These are phyloP conservation scores for Antitype chi DNA, from an alignment of 2,888 invertebrate genomes.

Conservation along the genomic window DNA sequence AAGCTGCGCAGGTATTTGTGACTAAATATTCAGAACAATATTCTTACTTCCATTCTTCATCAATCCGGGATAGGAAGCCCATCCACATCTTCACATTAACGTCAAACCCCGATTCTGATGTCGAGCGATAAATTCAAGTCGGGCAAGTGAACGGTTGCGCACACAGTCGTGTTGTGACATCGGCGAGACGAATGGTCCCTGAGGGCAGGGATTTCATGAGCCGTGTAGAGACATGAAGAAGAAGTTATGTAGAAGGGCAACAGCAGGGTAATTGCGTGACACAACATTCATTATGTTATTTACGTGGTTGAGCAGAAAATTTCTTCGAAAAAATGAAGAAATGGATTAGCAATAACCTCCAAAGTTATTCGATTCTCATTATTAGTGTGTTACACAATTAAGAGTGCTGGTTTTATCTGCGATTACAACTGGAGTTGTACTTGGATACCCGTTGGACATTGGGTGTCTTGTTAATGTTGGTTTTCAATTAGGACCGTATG, in stretches of 20 bases:
- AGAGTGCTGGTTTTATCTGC: background rate
- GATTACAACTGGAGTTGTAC: background rate
- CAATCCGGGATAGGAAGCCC: slow-evolving; percentile 3
- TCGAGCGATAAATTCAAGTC: slow-evolving; percentile 65
- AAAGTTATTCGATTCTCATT: no score
- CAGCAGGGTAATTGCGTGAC: no score
- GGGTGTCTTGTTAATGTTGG: background rate
- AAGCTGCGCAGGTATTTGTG: background rate
- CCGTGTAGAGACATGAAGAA: slow-evolving; percentile 34
- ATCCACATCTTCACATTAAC: slow-evolving; percentile 34
- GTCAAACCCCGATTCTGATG: slow-evolving; percentile 29
- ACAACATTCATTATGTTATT: no score
- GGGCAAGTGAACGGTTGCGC: slow-evolving; percentile 55
- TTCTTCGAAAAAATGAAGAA: no score
- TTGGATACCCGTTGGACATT: background rate
- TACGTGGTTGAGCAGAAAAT: no score
- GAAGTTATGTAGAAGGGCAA: slow-evolving; percentile 32
- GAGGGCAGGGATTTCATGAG: slow-evolving; percentile 72
- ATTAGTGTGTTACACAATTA: no score
- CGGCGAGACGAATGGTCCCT: slow-evolving; percentile 65
- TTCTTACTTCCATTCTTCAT: background rate
- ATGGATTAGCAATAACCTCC: no score
- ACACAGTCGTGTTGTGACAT: slow-evolving; percentile 75
- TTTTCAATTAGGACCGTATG: background rate
- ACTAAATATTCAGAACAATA: background rate